A percentile compares a stretch with the other conserved stretches of the same genome.
These are phyloP conservation scores for Parapsyche elsis DNA, from an alignment of 1,140 invertebrate species.

Conservation along the genomic window DNA sequence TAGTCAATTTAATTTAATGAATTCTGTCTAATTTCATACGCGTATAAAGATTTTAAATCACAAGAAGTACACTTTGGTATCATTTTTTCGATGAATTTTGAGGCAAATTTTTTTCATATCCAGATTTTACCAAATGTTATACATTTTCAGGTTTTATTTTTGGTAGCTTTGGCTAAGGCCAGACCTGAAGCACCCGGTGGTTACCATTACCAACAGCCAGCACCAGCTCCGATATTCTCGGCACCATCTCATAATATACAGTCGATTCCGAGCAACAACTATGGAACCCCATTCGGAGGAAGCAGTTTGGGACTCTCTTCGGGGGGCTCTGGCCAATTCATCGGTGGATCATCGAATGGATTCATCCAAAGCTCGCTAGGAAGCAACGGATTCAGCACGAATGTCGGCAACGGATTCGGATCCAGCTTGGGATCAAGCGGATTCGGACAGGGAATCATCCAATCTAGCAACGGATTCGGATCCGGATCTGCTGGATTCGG, in stretches of 20 bases:
- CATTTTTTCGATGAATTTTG: constrained; percentile 60
- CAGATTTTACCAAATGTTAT: background rate
- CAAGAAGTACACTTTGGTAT: background rate
- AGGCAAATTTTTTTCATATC: constrained; percentile 63
- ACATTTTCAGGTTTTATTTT: constrained; percentile 61
- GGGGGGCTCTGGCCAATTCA: constrained; percentile 35
- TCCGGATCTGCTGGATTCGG: background rate
- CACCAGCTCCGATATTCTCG: background rate
- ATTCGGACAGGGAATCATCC: constrained; percentile 61
- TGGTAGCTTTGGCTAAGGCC: constrained; percentile 70
- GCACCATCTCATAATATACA: background rate
- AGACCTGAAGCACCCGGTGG: constrained; percentile 68
- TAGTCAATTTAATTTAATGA: too few species aligned
- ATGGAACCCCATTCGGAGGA: constrained; percentile 20
- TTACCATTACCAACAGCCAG: constrained; percentile 70
- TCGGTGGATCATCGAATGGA: constrained; percentile 44
- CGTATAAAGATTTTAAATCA: background rate
- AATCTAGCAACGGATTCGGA: constrained; percentile 31
- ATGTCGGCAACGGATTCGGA: constrained; percentile 31
- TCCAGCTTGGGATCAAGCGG: constrained; percentile 57
- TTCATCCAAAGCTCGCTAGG: constrained; percentile 54
- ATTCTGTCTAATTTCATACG: background rate
- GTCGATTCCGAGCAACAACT: constrained; percentile 20
- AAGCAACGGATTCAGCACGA: constrained; percentile 50
- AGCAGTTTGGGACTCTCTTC: constrained; percentile 39